Evolutionary conservation across 2,797 vertebrate species (phyloP), one percentile per base, ranked within the genome.

Genomic region (Etheostoma nigrum): DNA sequence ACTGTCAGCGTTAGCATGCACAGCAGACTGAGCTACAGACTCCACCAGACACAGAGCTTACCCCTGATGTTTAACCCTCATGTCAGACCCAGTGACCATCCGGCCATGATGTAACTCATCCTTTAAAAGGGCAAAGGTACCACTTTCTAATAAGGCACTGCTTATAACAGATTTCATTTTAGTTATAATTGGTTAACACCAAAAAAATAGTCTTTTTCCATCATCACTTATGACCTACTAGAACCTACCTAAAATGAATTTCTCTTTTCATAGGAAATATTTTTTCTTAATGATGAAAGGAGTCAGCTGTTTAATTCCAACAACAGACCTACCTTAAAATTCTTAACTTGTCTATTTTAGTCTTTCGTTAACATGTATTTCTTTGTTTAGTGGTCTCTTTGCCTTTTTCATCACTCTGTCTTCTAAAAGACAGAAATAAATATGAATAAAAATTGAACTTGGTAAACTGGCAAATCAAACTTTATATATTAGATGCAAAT

Each of bases 1-100:
- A 11, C 58, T 45, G 47, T 55, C 10, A 19, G 72, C 19, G 16
- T 40, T 40, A 40, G 36, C 10, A 52, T 59, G 67, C 52, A 5
- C 63, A 27, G 73, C 72, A 81, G 78, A 48, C 62, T 47, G 1
- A 42, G 58, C 16, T 59, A 6, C 72, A n/a, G 23, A 75, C 5
- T 59, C 63, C 23, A 58, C 36, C 33, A 40, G 65, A 74, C 40
- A 23, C 48, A 63, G 10, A 67, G 58, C 27, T 55, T 21, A 7
- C 54, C 23, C 21, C 21, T 67, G 53, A 53, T 52, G 55, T 45
- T 6, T 18, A 21, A 40, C 27, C 16, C 42, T 23, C 27, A 5
- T 0, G 14, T 55, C 60, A 30, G 12, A 45, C 53, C 9, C 25
- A 36, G 30, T 25, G 47, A 54, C 45, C 75, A 66, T 27, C 9